These are phyloP conservation scores for Anguilla japonica DNA, from an alignment of 2,113 vertebrate species.

Conservation along the genomic window DNA sequence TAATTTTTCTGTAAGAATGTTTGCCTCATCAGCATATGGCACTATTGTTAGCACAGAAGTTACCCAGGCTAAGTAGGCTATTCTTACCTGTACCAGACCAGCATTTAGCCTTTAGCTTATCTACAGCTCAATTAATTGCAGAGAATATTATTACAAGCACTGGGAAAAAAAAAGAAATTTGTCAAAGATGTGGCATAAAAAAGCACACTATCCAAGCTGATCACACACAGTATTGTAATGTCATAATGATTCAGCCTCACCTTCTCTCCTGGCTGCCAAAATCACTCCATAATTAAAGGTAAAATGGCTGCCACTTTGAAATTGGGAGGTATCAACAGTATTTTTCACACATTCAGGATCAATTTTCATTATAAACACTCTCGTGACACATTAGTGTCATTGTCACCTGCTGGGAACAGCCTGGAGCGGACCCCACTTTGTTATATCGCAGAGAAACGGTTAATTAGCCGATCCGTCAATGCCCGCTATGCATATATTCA, in stretches of 20 bases:
- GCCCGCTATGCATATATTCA: conserved; percentile 56
- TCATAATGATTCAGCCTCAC: background rate
- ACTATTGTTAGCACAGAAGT: background rate
- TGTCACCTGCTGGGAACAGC: conserved; percentile 56
- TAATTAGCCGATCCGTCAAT: conserved; percentile 73
- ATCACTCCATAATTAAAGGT: conserved; percentile 19
- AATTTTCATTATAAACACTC: conserved; percentile 73
- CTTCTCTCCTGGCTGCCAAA: conserved; percentile 10
- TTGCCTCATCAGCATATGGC: too few relatives aligned
- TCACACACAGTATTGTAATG: background rate
- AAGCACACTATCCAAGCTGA: background rate
- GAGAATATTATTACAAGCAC: background rate
- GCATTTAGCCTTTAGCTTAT: background rate
- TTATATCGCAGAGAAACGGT: conserved; percentile 73
- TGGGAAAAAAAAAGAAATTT: background rate
- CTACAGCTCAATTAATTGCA: background rate
- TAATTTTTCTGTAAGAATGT: too few relatives aligned
- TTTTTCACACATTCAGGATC: conserved; percentile 67
- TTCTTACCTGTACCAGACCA: background rate
- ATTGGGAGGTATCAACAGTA: conserved; percentile 64
- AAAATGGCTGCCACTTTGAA: conserved; percentile 26
- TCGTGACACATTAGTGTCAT: conserved; percentile 66
- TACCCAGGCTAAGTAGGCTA: background rate
- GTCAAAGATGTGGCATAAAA: background rate
- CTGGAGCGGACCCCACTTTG: conserved; percentile 67